Conservation (phyloP, 2,888 invertebrate species). For the Zygaena filipendulae region DNA sequence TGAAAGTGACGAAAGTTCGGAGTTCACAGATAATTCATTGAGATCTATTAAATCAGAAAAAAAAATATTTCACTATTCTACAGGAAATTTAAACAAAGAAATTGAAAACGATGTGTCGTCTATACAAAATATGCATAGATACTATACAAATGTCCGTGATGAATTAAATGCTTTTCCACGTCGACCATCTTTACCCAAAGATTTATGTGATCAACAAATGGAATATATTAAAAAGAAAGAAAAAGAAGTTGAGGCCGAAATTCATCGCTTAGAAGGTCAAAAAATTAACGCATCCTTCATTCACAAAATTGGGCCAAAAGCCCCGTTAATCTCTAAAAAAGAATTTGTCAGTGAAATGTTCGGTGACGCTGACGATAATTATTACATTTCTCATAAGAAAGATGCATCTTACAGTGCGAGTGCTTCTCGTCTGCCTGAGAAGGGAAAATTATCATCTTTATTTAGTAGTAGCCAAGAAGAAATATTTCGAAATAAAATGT, state of each 20-base stretch:
- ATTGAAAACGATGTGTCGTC: conserved; percentile 56
- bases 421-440: conserved; percentile 2
- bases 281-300: conserved; percentile 26
- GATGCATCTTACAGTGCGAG: conserved; percentile 6
- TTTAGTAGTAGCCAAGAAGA: conserved; percentile 77
- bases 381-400: conserved; percentile 24
- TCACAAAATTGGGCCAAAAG: conserved; percentile 37
- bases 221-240: conserved; percentile 75
- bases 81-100: conserved; percentile 54
- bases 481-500: conserved; percentile 82
- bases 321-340: conserved; percentile 47
- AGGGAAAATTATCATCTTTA: conserved; percentile 33
- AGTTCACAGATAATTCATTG: conserved; percentile 45
- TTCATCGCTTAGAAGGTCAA: conserved; percentile 71
- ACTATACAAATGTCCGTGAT: conserved; percentile 36
- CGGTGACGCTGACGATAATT: conserved; percentile 38
- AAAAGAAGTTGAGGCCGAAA: conserved; percentile 73
- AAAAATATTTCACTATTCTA: conserved; percentile 54
- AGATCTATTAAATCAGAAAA: conserved; percentile 44
- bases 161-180: conserved; percentile 31
- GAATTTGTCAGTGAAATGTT: conserved; percentile 25
- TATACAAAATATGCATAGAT: conserved; percentile 57
- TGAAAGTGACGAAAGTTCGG: conserved; percentile 56
- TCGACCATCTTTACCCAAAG: conserved; percentile 72
- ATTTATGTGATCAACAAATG: conserved; percentile 72